Conservation (phyloP, 2,888 invertebrate genomes). For the Drosophila crucigera region DNA sequence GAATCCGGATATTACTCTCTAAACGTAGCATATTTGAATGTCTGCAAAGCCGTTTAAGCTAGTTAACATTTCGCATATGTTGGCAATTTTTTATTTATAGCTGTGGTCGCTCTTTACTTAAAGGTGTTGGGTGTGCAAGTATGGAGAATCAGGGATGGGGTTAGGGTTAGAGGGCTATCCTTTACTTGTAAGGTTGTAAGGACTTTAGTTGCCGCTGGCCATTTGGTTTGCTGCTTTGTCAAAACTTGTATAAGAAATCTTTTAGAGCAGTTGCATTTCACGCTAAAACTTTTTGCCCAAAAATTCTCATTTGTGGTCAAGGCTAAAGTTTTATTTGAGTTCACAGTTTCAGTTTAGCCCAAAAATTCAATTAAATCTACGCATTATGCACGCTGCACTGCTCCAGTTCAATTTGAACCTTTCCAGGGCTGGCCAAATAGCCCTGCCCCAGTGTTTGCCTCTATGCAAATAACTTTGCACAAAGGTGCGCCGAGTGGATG, state of each 20-base stretch:
- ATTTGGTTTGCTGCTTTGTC: slow-evolving; percentile 42
- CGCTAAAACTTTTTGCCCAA: slow-evolving; percentile 33
- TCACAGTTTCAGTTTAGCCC: slow-evolving; percentile 50
- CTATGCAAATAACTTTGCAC: slow-evolving; percentile 37
- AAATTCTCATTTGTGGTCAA: slow-evolving; percentile 66
- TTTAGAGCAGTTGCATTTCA: slow-evolving; percentile 40
- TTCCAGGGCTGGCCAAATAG: slow-evolving; percentile 10
- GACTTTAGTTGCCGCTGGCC: slow-evolving; percentile 30
- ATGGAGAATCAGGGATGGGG: background rate
- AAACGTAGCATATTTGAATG: slow-evolving; percentile 8
- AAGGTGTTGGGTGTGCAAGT: slow-evolving; percentile 62
- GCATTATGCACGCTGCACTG: slow-evolving; percentile 56
- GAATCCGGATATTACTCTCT: background rate
- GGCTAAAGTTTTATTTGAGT: slow-evolving; percentile 65
- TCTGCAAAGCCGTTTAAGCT: slow-evolving; percentile 1
- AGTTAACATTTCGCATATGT: slow-evolving; percentile 69
- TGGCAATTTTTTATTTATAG: slow-evolving; percentile 82
- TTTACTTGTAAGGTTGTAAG: background rate
- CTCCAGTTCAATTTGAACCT: slow-evolving; percentile 29
- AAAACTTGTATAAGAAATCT: slow-evolving; percentile 53
- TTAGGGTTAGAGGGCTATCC: background rate
- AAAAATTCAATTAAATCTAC: slow-evolving; percentile 71
- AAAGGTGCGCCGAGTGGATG: slow-evolving; percentile 59
- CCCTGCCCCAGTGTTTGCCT: background rate
- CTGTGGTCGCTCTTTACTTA: slow-evolving; percentile 55